A percentile compares a stretch with the other conserved stretches of the same genome.
Evolutionary conservation across 2,888 invertebrate species (phyloP).

Genomic region (Lasioglossum leucozonium): DNA sequence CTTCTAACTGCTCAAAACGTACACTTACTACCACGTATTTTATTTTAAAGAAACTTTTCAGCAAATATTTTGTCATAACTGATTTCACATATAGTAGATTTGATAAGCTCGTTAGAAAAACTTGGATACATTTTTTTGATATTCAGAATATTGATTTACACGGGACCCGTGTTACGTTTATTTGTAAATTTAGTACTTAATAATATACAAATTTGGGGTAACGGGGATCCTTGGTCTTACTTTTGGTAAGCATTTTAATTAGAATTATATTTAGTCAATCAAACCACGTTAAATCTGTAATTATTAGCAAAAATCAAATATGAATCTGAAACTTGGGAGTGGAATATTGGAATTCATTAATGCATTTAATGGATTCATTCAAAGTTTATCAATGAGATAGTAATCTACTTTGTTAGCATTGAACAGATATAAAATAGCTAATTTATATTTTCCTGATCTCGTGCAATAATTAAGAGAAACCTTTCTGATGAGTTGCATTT

Average conservation of each 20-base stretch:
- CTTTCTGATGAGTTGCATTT: constrained; percentile 42
- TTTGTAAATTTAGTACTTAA: constrained; percentile 48
- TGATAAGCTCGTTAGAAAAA: constrained; percentile 31
- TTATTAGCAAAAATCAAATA: constrained; percentile 59
- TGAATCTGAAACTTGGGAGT: constrained; percentile 49
- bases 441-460: constrained; percentile 47
- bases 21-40: constrained; percentile 39
- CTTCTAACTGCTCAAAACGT: constrained; percentile 44
- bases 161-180: constrained; percentile 38
- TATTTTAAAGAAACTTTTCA: constrained; percentile 45
- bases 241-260: constrained; percentile 65
- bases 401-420: constrained; percentile 50
- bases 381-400: constrained; percentile 61
- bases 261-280: constrained; percentile 62
- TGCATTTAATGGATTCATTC: constrained; percentile 57
- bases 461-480: constrained; percentile 52
- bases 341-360: constrained; percentile 48
- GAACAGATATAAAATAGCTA: constrained; percentile 37
- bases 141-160: constrained; percentile 39
- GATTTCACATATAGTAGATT: constrained; percentile 33
- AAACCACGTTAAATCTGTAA: constrained; percentile 56
- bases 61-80: constrained; percentile 38
- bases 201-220: constrained; percentile 60
- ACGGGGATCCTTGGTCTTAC: constrained; percentile 70
- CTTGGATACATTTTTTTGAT: constrained; percentile 46